phyloP scores from a whole-genome alignment of 2,888 invertebrate genomes.

The Chrysolina oricalcia region DNA sequence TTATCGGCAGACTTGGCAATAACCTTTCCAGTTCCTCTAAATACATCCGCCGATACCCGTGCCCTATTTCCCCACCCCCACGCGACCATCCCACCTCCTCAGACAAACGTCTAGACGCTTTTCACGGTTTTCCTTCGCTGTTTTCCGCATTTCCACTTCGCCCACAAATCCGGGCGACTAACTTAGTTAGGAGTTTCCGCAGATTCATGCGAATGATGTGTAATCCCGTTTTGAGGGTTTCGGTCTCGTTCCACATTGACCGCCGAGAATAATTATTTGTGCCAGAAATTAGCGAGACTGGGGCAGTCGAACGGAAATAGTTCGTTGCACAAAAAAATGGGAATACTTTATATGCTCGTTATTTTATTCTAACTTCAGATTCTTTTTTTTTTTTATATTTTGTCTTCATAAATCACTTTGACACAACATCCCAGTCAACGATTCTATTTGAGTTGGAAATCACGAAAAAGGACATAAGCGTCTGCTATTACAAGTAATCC shows the following conservation, averaged over 20 bases:
- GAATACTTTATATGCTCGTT: too few relatives aligned
- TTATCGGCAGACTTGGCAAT: neutral
- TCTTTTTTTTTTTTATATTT: too few relatives aligned
- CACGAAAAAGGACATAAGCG: too few relatives aligned
- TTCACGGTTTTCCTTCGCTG: conserved; percentile 18
- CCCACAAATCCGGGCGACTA: conserved; percentile 31
- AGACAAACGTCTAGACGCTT: conserved; percentile 37
- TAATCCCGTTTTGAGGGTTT: conserved; percentile 9
- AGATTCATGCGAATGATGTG: neutral
- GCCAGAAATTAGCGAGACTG: neutral
- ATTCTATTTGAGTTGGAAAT: too few relatives aligned
- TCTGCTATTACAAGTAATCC: too few relatives aligned
- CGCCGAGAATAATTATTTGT: neutral
- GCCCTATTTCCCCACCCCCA: neutral
- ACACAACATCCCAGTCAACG: too few relatives aligned
- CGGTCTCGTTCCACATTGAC: neutral
- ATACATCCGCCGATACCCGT: neutral
- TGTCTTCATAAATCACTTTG: too few relatives aligned
- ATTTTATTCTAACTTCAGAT: too few relatives aligned
- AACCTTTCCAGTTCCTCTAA: neutral
- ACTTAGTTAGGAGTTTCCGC: conserved; percentile 33
- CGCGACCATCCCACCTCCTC: conserved; percentile 2
- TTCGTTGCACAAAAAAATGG: neutral
- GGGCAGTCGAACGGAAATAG: neutral
- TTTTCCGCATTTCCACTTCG: conserved; percentile 28